phyloP scores from a whole-genome alignment of 1,140 invertebrate species.

The Tyrophagus putrescentiae region DNA sequence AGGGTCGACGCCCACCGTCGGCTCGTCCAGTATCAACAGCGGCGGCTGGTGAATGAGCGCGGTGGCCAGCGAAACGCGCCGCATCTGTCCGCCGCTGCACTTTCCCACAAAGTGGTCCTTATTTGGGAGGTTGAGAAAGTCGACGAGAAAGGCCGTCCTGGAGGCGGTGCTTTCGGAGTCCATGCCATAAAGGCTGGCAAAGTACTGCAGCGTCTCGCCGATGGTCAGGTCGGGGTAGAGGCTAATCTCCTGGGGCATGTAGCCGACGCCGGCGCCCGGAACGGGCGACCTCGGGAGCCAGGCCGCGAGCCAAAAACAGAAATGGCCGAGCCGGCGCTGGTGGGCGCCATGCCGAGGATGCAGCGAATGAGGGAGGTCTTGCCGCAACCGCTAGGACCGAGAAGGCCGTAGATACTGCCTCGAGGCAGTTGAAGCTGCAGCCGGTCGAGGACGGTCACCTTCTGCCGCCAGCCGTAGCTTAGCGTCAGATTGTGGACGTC shows the following conservation, averaged over 20 bases:
- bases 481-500: too few species aligned
- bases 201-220: slow-evolving; percentile 33
- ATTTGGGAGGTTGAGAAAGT: slow-evolving; percentile 70
- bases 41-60: slow-evolving; percentile 48
- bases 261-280: slow-evolving; percentile 35
- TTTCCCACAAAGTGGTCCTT: slow-evolving; percentile 25
- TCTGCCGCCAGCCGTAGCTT: too few species aligned
- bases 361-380: neutral
- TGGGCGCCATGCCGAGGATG: slow-evolving; percentile 24
- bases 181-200: slow-evolving; percentile 33
- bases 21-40: slow-evolving; percentile 36
- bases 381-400: slow-evolving; percentile 30
- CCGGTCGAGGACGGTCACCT: neutral
- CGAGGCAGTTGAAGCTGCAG: neutral
- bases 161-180: slow-evolving; percentile 16
- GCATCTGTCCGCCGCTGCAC: slow-evolving; percentile 72
- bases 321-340: slow-evolving; percentile 19
- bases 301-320: slow-evolving; percentile 21
- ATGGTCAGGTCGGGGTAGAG: slow-evolving; percentile 34
- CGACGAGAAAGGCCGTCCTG: slow-evolving; percentile 65
- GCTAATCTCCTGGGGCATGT: slow-evolving; percentile 37
- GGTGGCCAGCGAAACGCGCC: slow-evolving; percentile 76
- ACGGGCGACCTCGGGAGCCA: slow-evolving; percentile 24
- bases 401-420: slow-evolving; percentile 21
- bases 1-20: slow-evolving; percentile 38